phyloP scores from a whole-genome alignment of 2,113 vertebrate genomes.

The Corythaixoides concolor region DNA sequence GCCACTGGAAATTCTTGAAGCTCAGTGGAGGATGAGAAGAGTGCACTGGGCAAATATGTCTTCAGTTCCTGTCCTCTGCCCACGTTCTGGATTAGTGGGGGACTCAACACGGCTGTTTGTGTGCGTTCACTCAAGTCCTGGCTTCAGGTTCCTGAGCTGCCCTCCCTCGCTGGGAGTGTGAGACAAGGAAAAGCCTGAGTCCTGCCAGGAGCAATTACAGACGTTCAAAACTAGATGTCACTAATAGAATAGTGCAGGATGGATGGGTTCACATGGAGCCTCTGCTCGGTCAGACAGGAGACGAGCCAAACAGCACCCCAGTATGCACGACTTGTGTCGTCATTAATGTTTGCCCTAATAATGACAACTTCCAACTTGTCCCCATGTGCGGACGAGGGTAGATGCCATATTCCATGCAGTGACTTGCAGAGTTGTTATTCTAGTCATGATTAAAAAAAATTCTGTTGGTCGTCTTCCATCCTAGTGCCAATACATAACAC shows the following conservation, averaged over 20 bases:
- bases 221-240: neutral
- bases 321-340: neutral
- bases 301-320: rapidly evolving
- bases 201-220: neutral
- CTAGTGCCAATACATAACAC: neutral
- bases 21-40: neutral
- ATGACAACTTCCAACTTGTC: neutral
- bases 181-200: neutral
- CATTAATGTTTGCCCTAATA: neutral
- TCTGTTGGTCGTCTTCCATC: neutral
- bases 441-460: neutral
- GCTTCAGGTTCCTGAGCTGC: neutral
- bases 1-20: neutral
- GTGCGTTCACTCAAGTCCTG: neutral
- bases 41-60: neutral
- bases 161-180: rapidly evolving
- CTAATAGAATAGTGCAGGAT: neutral
- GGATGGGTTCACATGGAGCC: neutral
- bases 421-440: neutral
- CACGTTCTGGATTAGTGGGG: neutral
- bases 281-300: neutral
- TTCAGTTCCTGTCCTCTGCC: neutral
- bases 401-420: neutral
- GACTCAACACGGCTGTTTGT: rapidly evolving
- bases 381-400: rapidly evolving